phyloP scores from a whole-genome alignment of 1,140 invertebrate species.

The Drosophila navojoa region DNA sequence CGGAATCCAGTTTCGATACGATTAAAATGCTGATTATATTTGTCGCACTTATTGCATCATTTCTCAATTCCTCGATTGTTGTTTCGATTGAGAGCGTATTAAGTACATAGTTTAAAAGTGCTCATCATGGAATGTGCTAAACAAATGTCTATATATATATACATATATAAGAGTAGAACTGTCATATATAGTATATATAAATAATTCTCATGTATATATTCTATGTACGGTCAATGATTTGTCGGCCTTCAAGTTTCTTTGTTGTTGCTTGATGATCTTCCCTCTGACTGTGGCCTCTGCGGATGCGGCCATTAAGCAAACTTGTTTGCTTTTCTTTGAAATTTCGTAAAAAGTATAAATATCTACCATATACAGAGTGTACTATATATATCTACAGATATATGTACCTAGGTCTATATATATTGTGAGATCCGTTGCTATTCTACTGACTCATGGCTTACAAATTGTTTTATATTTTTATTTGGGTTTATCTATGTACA shows the following conservation, averaged over 20 bases:
- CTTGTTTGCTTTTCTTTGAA: conserved; percentile 76
- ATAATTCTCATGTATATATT: conserved; percentile 53
- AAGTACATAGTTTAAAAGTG: conserved; percentile 41
- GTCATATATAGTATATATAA: conserved; percentile 1
- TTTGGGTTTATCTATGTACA: conserved; percentile 17
- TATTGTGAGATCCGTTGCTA: conserved; percentile 26
- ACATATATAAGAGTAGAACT: not conserved
- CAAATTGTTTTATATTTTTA: not conserved
- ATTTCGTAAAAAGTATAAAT: conserved; percentile 38
- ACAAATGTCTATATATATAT: conserved; percentile 28
- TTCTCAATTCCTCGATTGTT: conserved; percentile 20
- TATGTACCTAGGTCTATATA: conserved; percentile 29
- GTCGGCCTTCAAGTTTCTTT: conserved; percentile 80
- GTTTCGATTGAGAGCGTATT: conserved; percentile 18
- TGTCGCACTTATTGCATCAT: conserved; percentile 47
- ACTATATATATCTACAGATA: not conserved
- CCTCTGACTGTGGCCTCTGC: conserved; percentile 37
- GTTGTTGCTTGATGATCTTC: conserved; percentile 53
- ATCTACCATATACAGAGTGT: conserved; percentile 20
- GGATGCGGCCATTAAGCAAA: conserved; percentile 72
- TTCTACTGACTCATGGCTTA: conserved; percentile 38
- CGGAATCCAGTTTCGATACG: conserved; percentile 12
- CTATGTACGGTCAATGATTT: conserved; percentile 76
- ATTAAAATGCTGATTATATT: conserved; percentile 22
- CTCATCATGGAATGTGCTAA: conserved; percentile 45